phyloP scores from a whole-genome alignment of 2,888 invertebrate species.

The Cephus runcator region DNA sequence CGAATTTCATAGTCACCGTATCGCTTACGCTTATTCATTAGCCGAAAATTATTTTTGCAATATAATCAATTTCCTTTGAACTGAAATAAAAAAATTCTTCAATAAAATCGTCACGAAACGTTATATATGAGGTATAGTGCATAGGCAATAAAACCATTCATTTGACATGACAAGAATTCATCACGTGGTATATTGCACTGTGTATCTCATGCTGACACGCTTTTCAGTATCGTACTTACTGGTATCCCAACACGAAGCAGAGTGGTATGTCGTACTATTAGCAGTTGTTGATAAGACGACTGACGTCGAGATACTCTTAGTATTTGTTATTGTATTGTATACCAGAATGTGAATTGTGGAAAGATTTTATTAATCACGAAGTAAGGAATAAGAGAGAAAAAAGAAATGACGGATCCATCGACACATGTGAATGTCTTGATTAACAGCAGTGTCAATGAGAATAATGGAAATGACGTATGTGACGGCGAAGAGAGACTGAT shows the following conservation, averaged over 20 bases:
- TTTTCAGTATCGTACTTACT: background rate
- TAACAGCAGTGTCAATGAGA: conserved; percentile 15
- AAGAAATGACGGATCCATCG: conserved; percentile 33
- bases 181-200: background rate
- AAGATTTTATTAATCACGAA: background rate
- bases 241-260: background rate
- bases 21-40: background rate
- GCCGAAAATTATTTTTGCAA: background rate
- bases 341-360: background rate
- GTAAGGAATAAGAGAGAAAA: background rate
- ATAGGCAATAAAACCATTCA: background rate
- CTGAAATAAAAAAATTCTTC: background rate
- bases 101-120: background rate
- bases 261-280: background rate
- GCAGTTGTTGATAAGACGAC: background rate
- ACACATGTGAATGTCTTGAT: conserved; percentile 34
- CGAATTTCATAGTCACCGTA: background rate
- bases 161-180: background rate
- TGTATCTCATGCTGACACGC: background rate
- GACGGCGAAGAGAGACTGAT: conserved; percentile 37
- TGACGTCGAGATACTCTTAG: conserved; percentile 3
- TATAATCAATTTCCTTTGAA: background rate
- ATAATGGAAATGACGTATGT: background rate
- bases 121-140: no score
- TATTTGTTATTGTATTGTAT: background rate